Conservation (phyloP, 2,888 invertebrate genomes). For the Campopleginae sp. region DNA sequence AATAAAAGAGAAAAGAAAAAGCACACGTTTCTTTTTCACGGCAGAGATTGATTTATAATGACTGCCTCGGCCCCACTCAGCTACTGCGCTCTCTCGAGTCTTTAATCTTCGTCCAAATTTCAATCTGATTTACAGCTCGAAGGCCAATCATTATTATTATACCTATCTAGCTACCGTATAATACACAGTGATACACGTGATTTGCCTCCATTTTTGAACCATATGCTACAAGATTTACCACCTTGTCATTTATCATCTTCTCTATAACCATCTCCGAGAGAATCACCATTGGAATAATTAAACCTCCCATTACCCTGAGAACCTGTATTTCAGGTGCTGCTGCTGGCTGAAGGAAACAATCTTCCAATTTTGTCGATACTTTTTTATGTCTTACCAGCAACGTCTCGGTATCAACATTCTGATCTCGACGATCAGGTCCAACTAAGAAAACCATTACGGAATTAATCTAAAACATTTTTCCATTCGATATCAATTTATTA, state of each 20-base stretch:
- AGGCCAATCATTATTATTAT: conserved; percentile 40
- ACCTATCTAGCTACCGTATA: conserved; percentile 26
- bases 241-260: conserved; percentile 4
- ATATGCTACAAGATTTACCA: neutral
- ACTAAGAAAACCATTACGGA: too few species aligned
- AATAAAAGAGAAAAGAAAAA: conserved; percentile 18
- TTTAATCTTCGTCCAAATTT: conserved; percentile 62
- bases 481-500: neutral
- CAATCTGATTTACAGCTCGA: conserved; percentile 35
- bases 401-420: neutral
- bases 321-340: neutral
- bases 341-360: neutral
- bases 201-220: conserved; percentile 8
- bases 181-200: conserved; percentile 21
- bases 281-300: neutral
- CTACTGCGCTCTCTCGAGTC: conserved; percentile 44
- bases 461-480: neutral
- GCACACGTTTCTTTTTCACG: conserved; percentile 13
- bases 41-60: conserved; percentile 70
- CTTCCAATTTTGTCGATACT: neutral
- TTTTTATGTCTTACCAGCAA: neutral
- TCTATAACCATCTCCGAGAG: neutral
- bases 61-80: conserved; percentile 51
- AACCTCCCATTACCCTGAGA: neutral
- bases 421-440: neutral